Conservation (phyloP, 2,888 invertebrate genomes). For the Leptinotarsa tumamoca region DNA sequence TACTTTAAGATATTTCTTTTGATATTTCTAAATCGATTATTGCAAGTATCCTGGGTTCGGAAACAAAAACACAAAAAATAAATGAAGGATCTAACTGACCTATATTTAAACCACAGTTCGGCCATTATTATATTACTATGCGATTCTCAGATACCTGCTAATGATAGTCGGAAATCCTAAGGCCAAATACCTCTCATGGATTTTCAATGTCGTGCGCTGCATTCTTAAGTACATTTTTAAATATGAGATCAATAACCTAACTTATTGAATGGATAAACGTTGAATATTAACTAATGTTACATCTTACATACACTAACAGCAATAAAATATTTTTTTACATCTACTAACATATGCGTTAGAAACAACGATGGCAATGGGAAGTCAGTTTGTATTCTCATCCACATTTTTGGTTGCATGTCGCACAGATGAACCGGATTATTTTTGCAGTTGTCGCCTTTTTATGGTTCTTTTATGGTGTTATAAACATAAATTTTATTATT, state of each 20-base stretch:
- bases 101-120: too few relatives aligned
- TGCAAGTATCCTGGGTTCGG: too few relatives aligned
- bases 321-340: background rate
- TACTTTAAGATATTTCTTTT: too few relatives aligned
- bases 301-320: slow-evolving; percentile 2
- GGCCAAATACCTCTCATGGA: background rate
- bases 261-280: slow-evolving; percentile 2
- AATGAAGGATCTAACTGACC: too few relatives aligned
- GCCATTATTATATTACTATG: background rate
- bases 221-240: slow-evolving; percentile 2
- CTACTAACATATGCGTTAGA: slow-evolving; percentile 1
- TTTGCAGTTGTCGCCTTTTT: slow-evolving; percentile 17
- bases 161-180: background rate
- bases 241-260: slow-evolving; percentile 11
- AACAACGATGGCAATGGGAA: background rate
- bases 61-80: too few relatives aligned
- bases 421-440: slow-evolving; percentile 12
- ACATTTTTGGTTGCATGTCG: background rate
- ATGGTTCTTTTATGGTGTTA: slow-evolving; percentile 7
- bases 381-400: slow-evolving; percentile 4
- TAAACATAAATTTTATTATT: slow-evolving; percentile 5
- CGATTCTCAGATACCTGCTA: background rate
- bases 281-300: slow-evolving; percentile 12
- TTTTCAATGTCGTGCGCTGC: slow-evolving; percentile 6
- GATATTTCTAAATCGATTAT: too few relatives aligned